Evolutionary conservation across 2,113 vertebrate genomes (phyloP), one percentile per base, ranked within the genome.

Genomic region (Chaetodon trifascialis): DNA sequence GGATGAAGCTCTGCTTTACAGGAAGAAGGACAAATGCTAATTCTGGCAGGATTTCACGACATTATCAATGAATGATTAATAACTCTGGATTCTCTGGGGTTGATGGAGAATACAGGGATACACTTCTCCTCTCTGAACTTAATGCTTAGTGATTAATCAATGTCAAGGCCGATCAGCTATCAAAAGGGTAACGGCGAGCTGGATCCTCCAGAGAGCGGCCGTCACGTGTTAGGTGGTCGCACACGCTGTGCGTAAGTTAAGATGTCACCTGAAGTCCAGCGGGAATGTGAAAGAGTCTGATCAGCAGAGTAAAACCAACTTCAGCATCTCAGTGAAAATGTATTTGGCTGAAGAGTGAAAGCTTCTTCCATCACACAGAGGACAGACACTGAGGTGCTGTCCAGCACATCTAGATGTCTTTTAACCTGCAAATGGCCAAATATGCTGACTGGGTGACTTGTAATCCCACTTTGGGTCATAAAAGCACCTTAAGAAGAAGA

Each of bases 41-140:
- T 83, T 71, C 76, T 62, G 80, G 19, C 59, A 83, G 71, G 67
- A 74, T 49, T 74, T 85, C 64, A 75, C 73, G 5, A 51, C 75
- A 49, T 74, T 63, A 84, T 85, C 73, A 40, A 70, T 58, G 49
- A 67, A 59, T 86, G 89, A 92, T 89, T 85, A 82, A 91, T 91
- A 79, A 71, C 80, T 21, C 11, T 0, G 21, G 59, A 30, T 55
- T 60, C 14, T 10, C 49, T 65, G 40, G 38, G 30, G 30, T 30
- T 6, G 8, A 3, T 42, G 60, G 59, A 30, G 62, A 47, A 70
- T 25, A 60, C 34, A 44, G 38, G 44, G 59, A 64, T 30, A 42
- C 12, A 30, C 19, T 83, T 78, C 80, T 71, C 59, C 71, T 76
- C 9, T 1, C 46, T 68, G n/a, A 25, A 52, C 19, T 62, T 72